Percentiles rank a stretch among this genome's conserved stretches.
phyloP scores from a whole-genome alignment of 2,113 vertebrate species.

The Istiophorus platypterus region DNA sequence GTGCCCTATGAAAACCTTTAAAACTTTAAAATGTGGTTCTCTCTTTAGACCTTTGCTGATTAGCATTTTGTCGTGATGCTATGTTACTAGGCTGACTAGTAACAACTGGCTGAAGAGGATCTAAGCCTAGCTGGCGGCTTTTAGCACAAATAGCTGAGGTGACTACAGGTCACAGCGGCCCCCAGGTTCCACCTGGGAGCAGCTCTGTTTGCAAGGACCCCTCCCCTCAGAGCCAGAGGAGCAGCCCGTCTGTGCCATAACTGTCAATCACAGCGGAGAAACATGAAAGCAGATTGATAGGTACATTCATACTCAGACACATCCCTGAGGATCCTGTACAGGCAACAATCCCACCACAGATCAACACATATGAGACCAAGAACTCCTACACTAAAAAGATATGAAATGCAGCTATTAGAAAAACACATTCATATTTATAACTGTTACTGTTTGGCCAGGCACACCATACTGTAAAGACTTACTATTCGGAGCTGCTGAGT shows the following conservation, averaged over 20 bases:
- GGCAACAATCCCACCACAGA: conserved; percentile 53
- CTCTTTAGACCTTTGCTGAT: not conserved
- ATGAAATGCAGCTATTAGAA: conserved; percentile 31
- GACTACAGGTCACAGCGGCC: conserved; percentile 21
- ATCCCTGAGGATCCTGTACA: conserved; percentile 50
- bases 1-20: not conserved
- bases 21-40: not conserved
- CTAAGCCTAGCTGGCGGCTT: not conserved
- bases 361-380: conserved; percentile 27
- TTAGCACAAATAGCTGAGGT: conserved; percentile 8
- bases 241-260: conserved; percentile 45
- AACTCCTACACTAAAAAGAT: conserved; percentile 38
- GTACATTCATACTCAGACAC: conserved; percentile 60
- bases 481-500: not conserved
- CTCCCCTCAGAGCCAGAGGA: conserved; percentile 28
- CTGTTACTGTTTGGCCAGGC: conserved; percentile 6
- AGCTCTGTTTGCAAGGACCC: conserved; percentile 29
- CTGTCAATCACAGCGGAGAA: conserved; percentile 68
- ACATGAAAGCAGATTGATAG: conserved; percentile 66
- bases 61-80: not conserved
- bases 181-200: conserved; percentile 34
- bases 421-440: conserved; percentile 37
- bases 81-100: not conserved
- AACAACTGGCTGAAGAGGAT: not conserved
- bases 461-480: conserved; percentile 2